phyloP scores from a whole-genome alignment of 2,113 vertebrate species.

The Tautogolabrus adspersus region DNA sequence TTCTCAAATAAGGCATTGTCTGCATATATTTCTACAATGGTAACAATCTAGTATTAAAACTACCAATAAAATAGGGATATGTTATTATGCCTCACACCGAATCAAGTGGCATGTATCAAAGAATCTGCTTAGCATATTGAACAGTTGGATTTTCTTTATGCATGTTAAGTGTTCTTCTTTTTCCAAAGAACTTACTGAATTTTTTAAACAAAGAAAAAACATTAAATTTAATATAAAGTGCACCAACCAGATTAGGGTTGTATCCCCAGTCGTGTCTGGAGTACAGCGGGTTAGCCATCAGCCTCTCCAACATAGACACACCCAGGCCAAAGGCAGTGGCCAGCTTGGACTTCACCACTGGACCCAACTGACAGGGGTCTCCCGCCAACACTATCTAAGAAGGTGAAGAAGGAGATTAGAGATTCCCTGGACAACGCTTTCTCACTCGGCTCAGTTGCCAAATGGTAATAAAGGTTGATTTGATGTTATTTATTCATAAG shows the following conservation, averaged over 20 bases:
- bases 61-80: too few relatives aligned
- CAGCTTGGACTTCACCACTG: slow-evolving; percentile 90
- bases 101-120: not conserved
- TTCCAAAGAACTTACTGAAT: not conserved
- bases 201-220: too few relatives aligned
- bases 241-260: slow-evolving; percentile 92
- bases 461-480: too few relatives aligned
- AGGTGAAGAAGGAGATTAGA: not conserved
- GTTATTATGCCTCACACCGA: too few relatives aligned
- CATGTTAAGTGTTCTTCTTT: not conserved
- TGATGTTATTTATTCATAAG: too few relatives aligned
- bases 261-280: slow-evolving; percentile 87
- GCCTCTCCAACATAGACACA: slow-evolving; percentile 90
- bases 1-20: not conserved
- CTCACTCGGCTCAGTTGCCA: too few relatives aligned
- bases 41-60: too few relatives aligned
- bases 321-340: slow-evolving; percentile 89
- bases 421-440: too few relatives aligned
- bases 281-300: slow-evolving; percentile 88
- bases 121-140: not conserved
- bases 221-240: not conserved
- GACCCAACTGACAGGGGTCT: slow-evolving; percentile 94
- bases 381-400: slow-evolving; percentile 91
- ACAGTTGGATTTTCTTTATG: not conserved
- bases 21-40: too few relatives aligned